Conservation (phyloP, 2,888 invertebrate genomes). For the Pandemis cinnamomeana region DNA sequence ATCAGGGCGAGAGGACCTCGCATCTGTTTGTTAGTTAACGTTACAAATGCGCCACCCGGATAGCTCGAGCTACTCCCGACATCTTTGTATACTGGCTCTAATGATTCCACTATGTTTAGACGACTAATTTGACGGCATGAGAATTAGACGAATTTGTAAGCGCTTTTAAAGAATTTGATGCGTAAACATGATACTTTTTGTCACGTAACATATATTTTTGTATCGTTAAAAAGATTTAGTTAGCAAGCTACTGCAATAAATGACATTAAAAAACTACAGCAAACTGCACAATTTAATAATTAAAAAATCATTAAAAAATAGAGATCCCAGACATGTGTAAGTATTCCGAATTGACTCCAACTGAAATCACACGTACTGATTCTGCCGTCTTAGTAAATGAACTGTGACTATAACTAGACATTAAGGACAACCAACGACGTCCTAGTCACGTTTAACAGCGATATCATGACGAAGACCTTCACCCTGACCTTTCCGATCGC, state of each 20-base stretch:
- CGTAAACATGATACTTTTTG: not conserved
- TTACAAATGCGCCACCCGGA: constrained; percentile 73
- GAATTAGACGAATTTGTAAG: constrained; percentile 36
- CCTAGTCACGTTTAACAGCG: constrained; percentile 11
- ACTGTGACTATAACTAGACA: not conserved
- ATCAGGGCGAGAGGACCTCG: constrained; percentile 65
- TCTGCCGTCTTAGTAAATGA: not conserved
- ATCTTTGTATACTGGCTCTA: constrained; percentile 40
- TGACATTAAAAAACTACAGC: too few species aligned
- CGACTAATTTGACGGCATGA: constrained; percentile 38
- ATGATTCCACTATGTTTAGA: constrained; percentile 29
- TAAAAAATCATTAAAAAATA: not conserved
- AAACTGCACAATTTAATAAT: too few species aligned
- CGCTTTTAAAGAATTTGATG: constrained; percentile 28
- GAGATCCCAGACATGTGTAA: not conserved
- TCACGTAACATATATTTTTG: not conserved
- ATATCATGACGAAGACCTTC: constrained; percentile 29
- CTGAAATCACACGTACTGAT: not conserved
- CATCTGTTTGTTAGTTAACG: constrained; percentile 78
- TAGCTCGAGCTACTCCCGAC: constrained; percentile 58
- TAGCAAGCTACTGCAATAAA: too few species aligned
- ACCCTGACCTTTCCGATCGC: constrained; percentile 41
- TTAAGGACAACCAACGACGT: not conserved
- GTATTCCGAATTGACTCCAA: not conserved
- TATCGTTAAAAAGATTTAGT: too few species aligned